These are phyloP conservation scores for Porphyrio hochstetteri DNA, from an alignment of 2,113 vertebrate species.

Conservation along the genomic window DNA sequence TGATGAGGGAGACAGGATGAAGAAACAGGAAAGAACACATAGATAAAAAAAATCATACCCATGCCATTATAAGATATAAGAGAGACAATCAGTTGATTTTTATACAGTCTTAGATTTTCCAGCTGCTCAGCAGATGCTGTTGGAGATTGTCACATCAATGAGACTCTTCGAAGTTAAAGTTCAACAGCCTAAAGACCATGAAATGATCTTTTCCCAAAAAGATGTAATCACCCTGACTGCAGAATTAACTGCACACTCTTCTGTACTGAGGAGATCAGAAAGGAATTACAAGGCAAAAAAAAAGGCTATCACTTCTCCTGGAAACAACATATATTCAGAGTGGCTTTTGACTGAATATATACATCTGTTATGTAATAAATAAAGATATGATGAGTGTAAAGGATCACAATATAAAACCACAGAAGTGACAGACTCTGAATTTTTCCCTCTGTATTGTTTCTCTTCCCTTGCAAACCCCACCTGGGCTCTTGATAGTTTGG, in stretches of 20 bases:
- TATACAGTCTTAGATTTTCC: constrained; percentile 51
- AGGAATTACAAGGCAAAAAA: neutral
- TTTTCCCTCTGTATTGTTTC: neutral
- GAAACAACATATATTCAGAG: neutral
- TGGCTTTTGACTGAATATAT: neutral
- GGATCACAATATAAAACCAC: neutral
- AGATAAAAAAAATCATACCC: constrained; percentile 30
- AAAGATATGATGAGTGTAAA: neutral
- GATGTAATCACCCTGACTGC: neutral
- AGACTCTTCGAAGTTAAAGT: constrained; percentile 37
- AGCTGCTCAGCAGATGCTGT: constrained; percentile 31
- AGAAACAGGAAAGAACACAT: constrained; percentile 10
- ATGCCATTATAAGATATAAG: neutral
- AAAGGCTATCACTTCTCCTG: neutral
- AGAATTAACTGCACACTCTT: neutral
- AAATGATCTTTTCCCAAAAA: constrained; percentile 56
- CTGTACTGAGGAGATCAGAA: neutral
- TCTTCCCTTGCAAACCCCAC: neutral
- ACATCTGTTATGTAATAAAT: too few species aligned
- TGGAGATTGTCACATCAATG: constrained; percentile 60
- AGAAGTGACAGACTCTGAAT: neutral
- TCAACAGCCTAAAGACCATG: constrained; percentile 63
- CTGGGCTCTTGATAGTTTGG: neutral
- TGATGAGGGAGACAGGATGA: neutral
- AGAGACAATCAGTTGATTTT: constrained; percentile 32